These are phyloP conservation scores for Polydrusus tereticollis DNA, from an alignment of 2,888 invertebrate species.

Conservation along the genomic window DNA sequence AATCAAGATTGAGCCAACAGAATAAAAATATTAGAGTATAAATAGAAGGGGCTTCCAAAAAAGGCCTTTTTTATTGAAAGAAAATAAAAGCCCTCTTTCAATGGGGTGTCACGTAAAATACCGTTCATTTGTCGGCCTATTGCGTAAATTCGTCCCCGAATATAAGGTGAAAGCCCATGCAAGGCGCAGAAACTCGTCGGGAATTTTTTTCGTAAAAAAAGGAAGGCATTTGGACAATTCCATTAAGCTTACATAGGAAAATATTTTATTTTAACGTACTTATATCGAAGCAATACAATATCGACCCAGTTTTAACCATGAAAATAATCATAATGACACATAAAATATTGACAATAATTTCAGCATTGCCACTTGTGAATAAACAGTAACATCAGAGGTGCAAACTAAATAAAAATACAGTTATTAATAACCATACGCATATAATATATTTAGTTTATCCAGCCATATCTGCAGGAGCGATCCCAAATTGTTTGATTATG, in stretches of 20 bases:
- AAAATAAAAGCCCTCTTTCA: constrained; percentile 4
- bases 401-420: too few relatives aligned
- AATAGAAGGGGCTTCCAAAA: background rate
- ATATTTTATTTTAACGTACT: background rate
- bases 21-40: background rate
- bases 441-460: too few relatives aligned
- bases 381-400: too few relatives aligned
- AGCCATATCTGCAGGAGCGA: too few relatives aligned
- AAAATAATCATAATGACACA: too few relatives aligned
- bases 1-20: too few relatives aligned
- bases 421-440: too few relatives aligned
- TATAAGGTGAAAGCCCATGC: constrained; percentile 4
- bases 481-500: too few relatives aligned
- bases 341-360: too few relatives aligned
- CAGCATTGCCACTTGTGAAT: too few relatives aligned
- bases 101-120: background rate
- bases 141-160: constrained; percentile 2
- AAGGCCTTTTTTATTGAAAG: background rate
- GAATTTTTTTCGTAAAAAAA: constrained; percentile 1
- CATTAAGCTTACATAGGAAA: background rate
- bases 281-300: background rate
- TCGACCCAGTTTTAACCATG: too few relatives aligned
- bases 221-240: constrained; percentile 6
- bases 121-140: constrained; percentile 3
- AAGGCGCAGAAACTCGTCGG: background rate